phyloP scores from a whole-genome alignment of 2,113 vertebrate genomes.

The Leptosomus discolor region DNA sequence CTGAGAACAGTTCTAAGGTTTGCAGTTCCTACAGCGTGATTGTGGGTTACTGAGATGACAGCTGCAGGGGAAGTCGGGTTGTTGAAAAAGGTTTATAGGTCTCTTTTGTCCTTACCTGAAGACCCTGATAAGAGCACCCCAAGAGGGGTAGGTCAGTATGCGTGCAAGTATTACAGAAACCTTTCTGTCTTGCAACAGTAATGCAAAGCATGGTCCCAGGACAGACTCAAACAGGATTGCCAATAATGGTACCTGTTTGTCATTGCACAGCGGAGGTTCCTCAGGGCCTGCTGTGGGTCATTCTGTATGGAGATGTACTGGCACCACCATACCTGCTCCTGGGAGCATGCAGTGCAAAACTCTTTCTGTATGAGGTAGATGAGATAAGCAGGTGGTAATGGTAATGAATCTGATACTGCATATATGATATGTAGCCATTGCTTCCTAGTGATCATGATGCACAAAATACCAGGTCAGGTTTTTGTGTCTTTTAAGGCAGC shows the following conservation, averaged over 20 bases:
- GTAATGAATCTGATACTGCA: background rate
- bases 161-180: background rate
- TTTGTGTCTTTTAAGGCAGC: background rate
- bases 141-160: too few relatives aligned
- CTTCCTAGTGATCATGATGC: rapidly evolving
- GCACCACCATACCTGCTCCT: background rate
- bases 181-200: background rate
- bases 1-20: background rate
- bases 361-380: background rate
- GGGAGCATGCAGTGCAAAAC: background rate
- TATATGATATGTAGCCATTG: background rate
- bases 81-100: background rate
- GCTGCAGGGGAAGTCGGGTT: background rate
- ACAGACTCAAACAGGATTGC: background rate
- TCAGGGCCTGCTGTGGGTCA: background rate
- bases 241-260: too few relatives aligned
- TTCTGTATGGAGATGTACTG: background rate
- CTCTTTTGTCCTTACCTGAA: background rate
- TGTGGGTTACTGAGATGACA: background rate
- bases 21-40: background rate
- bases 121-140: background rate
- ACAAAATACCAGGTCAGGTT: background rate
- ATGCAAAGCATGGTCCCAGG: background rate
- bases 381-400: background rate
- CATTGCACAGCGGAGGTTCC: background rate